A percentile compares a stretch with the other conserved stretches of the same genome.
Conservation (phyloP, 2,888 invertebrate genomes). For the Chrysolina haemoptera region DNA sequence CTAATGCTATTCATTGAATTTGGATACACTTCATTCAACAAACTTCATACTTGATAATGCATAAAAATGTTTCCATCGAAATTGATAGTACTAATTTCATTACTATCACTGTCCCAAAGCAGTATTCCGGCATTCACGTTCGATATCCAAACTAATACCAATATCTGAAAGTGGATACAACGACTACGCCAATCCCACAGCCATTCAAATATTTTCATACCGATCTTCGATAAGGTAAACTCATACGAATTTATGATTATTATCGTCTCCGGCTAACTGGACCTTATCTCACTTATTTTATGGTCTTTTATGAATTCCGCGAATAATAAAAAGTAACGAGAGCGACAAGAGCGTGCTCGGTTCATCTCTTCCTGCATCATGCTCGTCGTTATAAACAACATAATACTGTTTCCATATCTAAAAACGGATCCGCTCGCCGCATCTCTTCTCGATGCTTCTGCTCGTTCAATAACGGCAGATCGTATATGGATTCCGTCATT, state of each 20-base stretch:
- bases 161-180: too few relatives aligned
- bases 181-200: conserved; percentile 14
- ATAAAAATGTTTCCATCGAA: too few relatives aligned
- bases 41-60: too few relatives aligned
- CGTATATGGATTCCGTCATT: conserved; percentile 57
- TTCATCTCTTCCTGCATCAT: conserved; percentile 65
- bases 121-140: too few relatives aligned
- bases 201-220: conserved; percentile 39
- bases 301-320: conserved; percentile 64
- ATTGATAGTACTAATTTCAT: too few relatives aligned
- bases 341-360: conserved; percentile 67
- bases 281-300: conserved; percentile 61
- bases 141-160: too few relatives aligned
- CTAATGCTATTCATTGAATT: too few relatives aligned
- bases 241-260: conserved; percentile 60
- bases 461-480: conserved; percentile 58
- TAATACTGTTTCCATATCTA: conserved; percentile 67
- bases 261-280: conserved; percentile 57
- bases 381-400: conserved; percentile 65
- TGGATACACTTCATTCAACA: too few relatives aligned
- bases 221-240: conserved; percentile 45
- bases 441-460: conserved; percentile 37
- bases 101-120: too few relatives aligned
- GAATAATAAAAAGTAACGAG: conserved; percentile 69
- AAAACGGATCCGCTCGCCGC: conserved; percentile 66